Conservation (phyloP, 2,113 vertebrate species). For the Saccopteryx leptura region DNA sequence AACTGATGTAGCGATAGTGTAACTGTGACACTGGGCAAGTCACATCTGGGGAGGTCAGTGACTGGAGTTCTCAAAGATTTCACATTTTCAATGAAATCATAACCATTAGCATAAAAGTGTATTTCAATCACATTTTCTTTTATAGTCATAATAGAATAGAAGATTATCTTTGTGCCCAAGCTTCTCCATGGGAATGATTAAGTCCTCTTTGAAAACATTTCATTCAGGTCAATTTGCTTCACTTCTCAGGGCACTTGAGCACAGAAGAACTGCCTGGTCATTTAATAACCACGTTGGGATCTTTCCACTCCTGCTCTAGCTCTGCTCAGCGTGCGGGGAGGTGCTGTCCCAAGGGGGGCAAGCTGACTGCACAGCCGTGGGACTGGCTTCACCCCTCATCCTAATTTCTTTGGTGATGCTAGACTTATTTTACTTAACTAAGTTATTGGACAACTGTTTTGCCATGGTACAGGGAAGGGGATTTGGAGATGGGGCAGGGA, state of each 20-base stretch:
- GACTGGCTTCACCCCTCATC: neutral
- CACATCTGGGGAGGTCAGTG: neutral
- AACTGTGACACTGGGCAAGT: neutral
- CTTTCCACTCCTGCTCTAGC: neutral
- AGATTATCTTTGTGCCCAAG: neutral
- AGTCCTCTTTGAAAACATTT: slow-evolving; percentile 4
- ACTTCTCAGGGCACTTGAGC: neutral
- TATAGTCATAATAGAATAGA: neutral
- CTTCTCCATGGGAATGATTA: slow-evolving; percentile 8
- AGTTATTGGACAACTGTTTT: neutral
- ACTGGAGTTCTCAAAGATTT: neutral
- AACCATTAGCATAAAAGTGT: neutral
- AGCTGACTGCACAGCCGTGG: neutral
- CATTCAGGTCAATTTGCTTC: neutral
- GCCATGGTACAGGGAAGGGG: no score
- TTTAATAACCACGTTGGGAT: neutral
- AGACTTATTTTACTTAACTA: neutral
- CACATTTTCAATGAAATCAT: neutral
- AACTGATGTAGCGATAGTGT: neutral
- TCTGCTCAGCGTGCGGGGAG: neutral
- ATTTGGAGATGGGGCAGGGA: neutral
- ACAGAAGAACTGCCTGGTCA: neutral
- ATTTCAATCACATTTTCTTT: neutral
- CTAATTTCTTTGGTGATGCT: neutral
- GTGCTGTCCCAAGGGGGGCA: neutral